Conservation (phyloP, 2,113 vertebrate species). For the Chloropsis hardwickii region DNA sequence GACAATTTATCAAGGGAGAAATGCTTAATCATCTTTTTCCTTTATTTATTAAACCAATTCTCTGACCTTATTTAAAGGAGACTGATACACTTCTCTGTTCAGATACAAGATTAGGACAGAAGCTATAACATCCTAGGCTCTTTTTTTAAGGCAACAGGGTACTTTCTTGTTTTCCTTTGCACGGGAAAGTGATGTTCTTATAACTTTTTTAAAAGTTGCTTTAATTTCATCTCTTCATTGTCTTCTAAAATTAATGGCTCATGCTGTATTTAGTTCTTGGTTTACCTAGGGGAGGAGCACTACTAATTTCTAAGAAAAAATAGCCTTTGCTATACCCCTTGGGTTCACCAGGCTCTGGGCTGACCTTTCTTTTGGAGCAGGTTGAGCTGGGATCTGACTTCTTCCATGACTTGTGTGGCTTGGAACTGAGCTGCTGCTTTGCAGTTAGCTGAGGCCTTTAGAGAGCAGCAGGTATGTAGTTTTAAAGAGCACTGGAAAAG, state of each 20-base stretch:
- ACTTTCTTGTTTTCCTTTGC: neutral
- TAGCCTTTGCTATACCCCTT: neutral
- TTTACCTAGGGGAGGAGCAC: neutral
- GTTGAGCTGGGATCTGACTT: neutral
- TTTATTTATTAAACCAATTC: neutral
- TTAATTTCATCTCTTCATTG: neutral
- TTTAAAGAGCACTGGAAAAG: neutral
- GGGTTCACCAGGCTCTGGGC: neutral
- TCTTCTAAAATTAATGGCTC: neutral
- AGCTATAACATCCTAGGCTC: neutral
- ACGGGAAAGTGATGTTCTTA: neutral
- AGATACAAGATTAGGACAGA: neutral
- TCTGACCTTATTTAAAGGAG: constrained; percentile 28
- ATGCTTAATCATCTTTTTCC: constrained; percentile 14
- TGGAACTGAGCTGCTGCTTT: constrained; percentile 14
- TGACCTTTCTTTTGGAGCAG: constrained; percentile 27
- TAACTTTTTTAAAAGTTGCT: neutral
- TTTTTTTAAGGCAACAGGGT: neutral
- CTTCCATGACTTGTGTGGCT: constrained; percentile 13
- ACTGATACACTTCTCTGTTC: neutral
- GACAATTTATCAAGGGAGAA: constrained; percentile 5
- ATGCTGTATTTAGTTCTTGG: neutral
- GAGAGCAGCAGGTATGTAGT: neutral
- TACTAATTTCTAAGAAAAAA: constrained; percentile 5
- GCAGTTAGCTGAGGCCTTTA: constrained; percentile 1